A percentile compares a stretch with the other conserved stretches of the same genome.
phyloP scores from a whole-genome alignment of 2,888 invertebrate species.

The Didymodactylos carnosus region DNA sequence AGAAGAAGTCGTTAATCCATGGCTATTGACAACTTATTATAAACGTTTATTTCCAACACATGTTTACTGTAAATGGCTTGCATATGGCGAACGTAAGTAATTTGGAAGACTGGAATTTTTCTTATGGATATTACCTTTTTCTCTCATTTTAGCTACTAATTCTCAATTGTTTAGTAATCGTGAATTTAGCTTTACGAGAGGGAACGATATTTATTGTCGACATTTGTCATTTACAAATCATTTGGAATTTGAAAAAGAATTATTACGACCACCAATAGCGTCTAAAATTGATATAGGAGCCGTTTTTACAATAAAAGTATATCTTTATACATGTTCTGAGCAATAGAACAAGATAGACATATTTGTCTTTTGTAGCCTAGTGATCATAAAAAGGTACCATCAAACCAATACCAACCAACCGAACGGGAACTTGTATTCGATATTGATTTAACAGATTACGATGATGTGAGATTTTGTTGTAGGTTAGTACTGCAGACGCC shows the following conservation, averaged over 20 bases:
- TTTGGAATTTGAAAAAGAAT: constrained; percentile 57
- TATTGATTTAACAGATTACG: constrained; percentile 98
- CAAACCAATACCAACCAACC: constrained; percentile 40
- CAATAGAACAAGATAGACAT: background rate
- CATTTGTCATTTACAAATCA: constrained; percentile 62
- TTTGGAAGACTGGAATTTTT: background rate
- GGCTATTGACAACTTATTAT: constrained; percentile 1
- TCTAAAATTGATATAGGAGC: constrained; percentile 91
- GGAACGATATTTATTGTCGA: constrained; percentile 39
- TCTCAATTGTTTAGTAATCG: background rate
- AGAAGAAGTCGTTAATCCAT: too few relatives aligned
- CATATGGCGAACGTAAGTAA: constrained; percentile 5
- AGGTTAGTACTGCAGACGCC: constrained; percentile 10
- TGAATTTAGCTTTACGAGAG: constrained; percentile 9
- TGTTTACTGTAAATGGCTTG: constrained; percentile 11
- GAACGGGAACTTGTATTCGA: constrained; percentile 88
- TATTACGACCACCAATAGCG: constrained; percentile 59
- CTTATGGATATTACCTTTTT: background rate
- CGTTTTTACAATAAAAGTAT: constrained; percentile 42
- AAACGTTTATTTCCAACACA: constrained; percentile 9
- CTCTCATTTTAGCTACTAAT: constrained; percentile 3
- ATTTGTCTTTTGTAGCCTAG: constrained; percentile 39
- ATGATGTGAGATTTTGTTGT: constrained; percentile 75
- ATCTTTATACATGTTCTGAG: background rate
- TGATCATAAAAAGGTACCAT: constrained; percentile 16